Base-by-base conservation (phyloP, 1,140 invertebrate genomes). In the Drosophila micromelanica region DNA sequence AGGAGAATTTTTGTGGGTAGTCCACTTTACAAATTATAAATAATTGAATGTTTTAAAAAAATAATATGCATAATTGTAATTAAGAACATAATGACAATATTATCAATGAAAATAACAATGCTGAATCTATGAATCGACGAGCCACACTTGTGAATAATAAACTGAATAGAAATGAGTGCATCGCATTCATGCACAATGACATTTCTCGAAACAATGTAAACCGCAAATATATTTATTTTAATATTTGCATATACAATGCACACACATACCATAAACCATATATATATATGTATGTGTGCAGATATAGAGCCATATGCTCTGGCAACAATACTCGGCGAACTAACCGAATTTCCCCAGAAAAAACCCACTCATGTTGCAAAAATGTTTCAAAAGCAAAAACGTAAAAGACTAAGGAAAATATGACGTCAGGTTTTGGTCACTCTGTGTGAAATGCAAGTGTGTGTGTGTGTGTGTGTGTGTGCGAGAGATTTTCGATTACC, bases 321-420 rank as follows among this genome's bases (percentile, higher is more conserved):
- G 23, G 23, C n/a, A 48, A n/a, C 46, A n/a, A 5, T 35, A 35
- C n/a, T 57, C 9, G 67, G 23, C 67, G 61, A 46, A 63, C 80
- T 62, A 55, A 67, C 77, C 54, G 78, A 86, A 87, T 86, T 86
- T 86, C 75, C 71, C 68, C 61, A 70, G 75, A 86, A 86, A 86
- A 87, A 89, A 72, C 61, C 68, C 64, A 87, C 76, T 87, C 82
- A 87, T 76, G 82, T 77, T 82, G 82, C 65, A 87, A 89, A 87
- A 76, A 87, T 87, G 72, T 82, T 67, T 51, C 45, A 49, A 56
- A 46, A 54, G 45, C 64, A 68, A 74, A 74, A 60, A 65, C 73
- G 62, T 55, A 45, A 74, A 77, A 72, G 69, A 79, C 57, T 70
- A 62, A 67, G 60, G 60, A 63, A 78, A 90, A 90, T 78, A 90